These are phyloP conservation scores for Centrocercus urophasianus DNA, from an alignment of 2,113 vertebrate genomes.

Conservation along the genomic window DNA sequence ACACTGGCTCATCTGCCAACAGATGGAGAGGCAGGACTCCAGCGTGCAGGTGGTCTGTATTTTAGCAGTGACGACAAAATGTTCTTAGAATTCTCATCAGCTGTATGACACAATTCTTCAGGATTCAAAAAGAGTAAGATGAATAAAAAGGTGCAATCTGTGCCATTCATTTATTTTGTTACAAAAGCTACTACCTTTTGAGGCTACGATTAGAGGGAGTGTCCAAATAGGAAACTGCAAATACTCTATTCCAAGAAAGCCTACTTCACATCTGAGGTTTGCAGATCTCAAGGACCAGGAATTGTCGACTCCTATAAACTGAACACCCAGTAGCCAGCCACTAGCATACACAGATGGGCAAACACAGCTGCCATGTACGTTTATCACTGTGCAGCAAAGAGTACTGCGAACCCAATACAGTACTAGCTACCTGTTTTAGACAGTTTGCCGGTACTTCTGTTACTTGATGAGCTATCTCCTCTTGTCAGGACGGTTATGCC, in stretches of 20 bases:
- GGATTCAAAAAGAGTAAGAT: not conserved
- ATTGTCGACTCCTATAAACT: not conserved
- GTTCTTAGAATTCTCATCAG: not conserved
- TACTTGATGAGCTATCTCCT: conserved; percentile 82
- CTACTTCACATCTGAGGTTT: not conserved
- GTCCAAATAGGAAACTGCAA: accelerated
- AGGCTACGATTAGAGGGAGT: not conserved
- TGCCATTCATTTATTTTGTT: not conserved
- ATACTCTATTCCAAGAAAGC: not conserved
- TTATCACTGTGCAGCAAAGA: not conserved
- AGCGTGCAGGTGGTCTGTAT: not conserved
- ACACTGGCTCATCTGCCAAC: not conserved
- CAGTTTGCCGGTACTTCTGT: conserved; percentile 84
- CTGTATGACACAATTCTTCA: not conserved
- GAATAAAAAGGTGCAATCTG: not conserved
- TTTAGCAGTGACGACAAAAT: not conserved
- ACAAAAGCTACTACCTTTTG: not conserved
- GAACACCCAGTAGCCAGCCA: not conserved
- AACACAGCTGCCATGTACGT: not conserved
- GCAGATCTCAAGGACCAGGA: not conserved
- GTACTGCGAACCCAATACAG: conserved; percentile 44
- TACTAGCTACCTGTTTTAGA: conserved; percentile 87
- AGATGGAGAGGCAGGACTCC: not conserved
- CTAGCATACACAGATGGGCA: accelerated
- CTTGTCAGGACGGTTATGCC: conserved; percentile 84